Percentiles rank a stretch among this genome's conserved stretches.
Evolutionary conservation across 2,888 invertebrate species (phyloP).

Genomic region (Ochropleura leucogaster): DNA sequence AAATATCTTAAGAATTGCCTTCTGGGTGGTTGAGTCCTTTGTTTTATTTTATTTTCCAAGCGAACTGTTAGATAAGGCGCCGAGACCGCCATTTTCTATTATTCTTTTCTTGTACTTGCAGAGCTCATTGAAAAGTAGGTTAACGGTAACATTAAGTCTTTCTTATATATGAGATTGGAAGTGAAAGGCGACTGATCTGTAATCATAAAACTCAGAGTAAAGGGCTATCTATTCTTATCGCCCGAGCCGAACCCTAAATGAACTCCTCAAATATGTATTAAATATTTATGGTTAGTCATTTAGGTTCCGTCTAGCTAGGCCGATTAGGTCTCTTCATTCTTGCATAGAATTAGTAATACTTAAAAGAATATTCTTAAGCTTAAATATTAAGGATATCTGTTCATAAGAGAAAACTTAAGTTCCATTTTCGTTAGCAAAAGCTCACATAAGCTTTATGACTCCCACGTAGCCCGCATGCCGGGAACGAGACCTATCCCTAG

Average conservation of each 20-base stretch:
- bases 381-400: conserved; percentile 4
- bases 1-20: conserved; percentile 31
- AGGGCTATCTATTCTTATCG: neutral
- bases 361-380: neutral
- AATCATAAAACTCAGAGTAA: neutral
- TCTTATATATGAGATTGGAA: too few relatives aligned
- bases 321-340: neutral
- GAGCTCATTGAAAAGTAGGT: neutral
- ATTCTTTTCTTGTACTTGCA: neutral
- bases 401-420: conserved; percentile 10
- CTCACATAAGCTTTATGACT: conserved; percentile 34
- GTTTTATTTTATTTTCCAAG: conserved; percentile 11
- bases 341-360: neutral
- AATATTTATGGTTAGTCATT: neutral
- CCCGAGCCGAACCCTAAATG: neutral
- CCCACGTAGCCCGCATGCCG: conserved; percentile 33
- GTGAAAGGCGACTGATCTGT: neutral
- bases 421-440: conserved; percentile 35
- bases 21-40: neutral
- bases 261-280: neutral
- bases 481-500: conserved; percentile 23
- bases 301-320: neutral
- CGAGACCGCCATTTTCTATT: neutral
- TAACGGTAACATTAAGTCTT: neutral
- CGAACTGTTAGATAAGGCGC: neutral